Percentiles rank a stretch among this genome's conserved stretches.
Evolutionary conservation across 2,113 vertebrate species (phyloP).

Genomic region (Sclerurus mexicanus): DNA sequence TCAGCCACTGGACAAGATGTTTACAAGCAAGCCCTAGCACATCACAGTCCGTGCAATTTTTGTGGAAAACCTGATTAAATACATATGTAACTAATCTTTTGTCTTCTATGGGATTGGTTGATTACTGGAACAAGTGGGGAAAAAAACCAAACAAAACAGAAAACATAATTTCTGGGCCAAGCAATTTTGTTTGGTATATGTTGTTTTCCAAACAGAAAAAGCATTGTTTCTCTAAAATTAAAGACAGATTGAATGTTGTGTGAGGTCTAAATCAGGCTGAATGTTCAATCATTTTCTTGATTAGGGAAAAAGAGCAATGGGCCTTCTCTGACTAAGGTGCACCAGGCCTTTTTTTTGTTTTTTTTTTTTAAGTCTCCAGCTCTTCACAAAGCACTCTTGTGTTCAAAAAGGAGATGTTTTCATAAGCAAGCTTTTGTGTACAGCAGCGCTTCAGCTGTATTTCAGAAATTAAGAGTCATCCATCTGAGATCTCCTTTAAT

Average conservation of each 20-base stretch:
- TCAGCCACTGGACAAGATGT: neutral
- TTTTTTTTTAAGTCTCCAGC: neutral
- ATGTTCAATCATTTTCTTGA: fast-evolving
- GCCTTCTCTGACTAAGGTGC: neutral
- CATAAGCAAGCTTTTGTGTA: constrained; percentile 9
- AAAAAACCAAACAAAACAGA: too few species aligned
- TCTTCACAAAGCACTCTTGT: neutral
- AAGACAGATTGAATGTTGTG: neutral
- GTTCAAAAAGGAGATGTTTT: neutral
- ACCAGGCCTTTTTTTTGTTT: neutral
- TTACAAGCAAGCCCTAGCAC: neutral
- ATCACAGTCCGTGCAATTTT: neutral
- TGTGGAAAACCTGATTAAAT: neutral
- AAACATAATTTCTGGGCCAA: neutral
- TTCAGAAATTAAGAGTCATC: constrained; percentile 55
- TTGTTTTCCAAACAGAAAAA: constrained; percentile 3
- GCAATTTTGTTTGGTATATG: neutral
- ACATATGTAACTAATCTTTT: neutral
- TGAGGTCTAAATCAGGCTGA: neutral
- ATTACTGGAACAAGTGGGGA: neutral
- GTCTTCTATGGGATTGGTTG: neutral
- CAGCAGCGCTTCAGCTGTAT: neutral
- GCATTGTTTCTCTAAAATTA: constrained; percentile 20
- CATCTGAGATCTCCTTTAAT: constrained; percentile 55
- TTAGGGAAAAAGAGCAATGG: neutral